Evolutionary conservation across 2,797 vertebrate genomes (phyloP), one percentile per base, ranked within the genome.

Genomic region (Crax fasciolata): DNA sequence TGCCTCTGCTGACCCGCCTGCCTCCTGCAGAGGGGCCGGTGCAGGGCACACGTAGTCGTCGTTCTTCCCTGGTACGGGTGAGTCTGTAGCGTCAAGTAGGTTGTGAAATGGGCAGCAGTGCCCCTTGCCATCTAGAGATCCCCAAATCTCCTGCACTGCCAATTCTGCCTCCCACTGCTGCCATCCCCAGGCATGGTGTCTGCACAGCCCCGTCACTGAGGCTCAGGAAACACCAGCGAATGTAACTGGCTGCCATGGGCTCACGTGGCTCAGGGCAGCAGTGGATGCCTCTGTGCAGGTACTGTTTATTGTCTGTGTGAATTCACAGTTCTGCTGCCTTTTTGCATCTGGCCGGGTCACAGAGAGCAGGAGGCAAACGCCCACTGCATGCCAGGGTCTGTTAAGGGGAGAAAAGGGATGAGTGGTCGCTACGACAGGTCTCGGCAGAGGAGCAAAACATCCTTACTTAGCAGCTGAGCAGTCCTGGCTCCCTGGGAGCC

Each of bases 361-460:
- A 28, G 62, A 67, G 55, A 51, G 39, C 1, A 0, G 61, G 61
- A 78, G 54, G 82, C 28, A 48, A 63, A 18, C 46, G 51, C 55
- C 82, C 74, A 49, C 84, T 65, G 24, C 3, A 1, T 65, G 55
- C 46, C 75, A 67, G 84, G 90, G 80, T 61, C 65, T 75, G 83
- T 59, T 81, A 48, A 59, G 57, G 49, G 81, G 84, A 94, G 84
- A 87, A 91, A 95, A 95, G 87, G 93, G 94, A 91, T 46, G 70
- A 94, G 78, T 30, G 70, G 48, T 72, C 87, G 57, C 66, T 85
- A 25, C 73, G 68, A 6, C 63, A 77, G 55, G 35, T 35, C 82
- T 92, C 11, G 4, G 2, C 0, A 58, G 70, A 48, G 46, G 59
- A 91, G 83, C 46, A 73, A 81, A 91, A 84, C 84, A 52, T 82